Evolutionary conservation across 1,140 invertebrate genomes (phyloP).

Genomic region (Pseudomyrmex pallidus): DNA sequence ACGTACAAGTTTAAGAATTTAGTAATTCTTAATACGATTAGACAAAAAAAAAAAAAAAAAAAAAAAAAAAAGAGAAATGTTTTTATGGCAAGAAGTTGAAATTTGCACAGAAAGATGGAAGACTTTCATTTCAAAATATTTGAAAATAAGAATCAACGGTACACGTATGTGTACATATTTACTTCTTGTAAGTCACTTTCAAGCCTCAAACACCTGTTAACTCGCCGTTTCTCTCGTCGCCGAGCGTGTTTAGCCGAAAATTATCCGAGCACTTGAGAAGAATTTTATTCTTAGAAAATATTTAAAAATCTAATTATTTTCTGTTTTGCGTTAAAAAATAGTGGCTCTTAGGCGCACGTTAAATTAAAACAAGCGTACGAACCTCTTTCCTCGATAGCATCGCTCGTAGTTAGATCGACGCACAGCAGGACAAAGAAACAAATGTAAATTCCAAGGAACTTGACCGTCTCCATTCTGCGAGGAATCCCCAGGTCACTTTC

Average conservation of each 20-base stretch:
- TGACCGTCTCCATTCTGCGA: constrained; percentile 76
- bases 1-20: background rate
- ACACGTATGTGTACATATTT: background rate
- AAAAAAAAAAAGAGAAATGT: background rate
- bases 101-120: background rate
- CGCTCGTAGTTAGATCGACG: constrained; percentile 59
- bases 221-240: background rate
- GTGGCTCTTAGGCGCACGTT: background rate
- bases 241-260: background rate
- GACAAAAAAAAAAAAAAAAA: too few species aligned
- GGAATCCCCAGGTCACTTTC: constrained; percentile 69
- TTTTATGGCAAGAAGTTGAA: background rate
- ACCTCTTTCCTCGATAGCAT: constrained; percentile 84
- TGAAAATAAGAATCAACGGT: background rate
- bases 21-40: too few species aligned
- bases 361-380: constrained; percentile 18
- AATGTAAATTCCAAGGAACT: constrained; percentile 71
- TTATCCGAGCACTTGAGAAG: background rate
- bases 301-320: background rate
- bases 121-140: background rate
- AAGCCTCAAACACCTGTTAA: background rate
- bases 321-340: too few species aligned
- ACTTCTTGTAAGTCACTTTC: background rate
- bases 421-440: constrained; percentile 72
- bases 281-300: background rate